Evolutionary conservation across 2,888 invertebrate genomes (phyloP).

Genomic region (Rhagium mordax): DNA sequence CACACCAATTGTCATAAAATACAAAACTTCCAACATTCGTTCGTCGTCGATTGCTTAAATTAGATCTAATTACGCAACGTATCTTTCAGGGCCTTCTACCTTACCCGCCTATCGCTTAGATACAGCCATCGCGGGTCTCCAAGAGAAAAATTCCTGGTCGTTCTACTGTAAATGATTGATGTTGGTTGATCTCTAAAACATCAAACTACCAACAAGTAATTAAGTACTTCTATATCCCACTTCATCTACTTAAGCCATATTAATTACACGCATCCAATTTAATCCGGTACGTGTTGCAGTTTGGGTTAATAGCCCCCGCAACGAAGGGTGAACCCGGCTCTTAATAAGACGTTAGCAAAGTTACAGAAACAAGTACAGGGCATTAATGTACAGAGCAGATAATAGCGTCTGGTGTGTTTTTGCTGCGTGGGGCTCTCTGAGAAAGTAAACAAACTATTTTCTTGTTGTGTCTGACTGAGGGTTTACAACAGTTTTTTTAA

Average conservation of each 20-base stretch:
- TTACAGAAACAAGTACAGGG: background rate
- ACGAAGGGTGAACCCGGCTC: background rate
- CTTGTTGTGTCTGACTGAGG: background rate
- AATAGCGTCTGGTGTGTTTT: background rate
- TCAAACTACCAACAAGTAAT: slow-evolving; percentile 24
- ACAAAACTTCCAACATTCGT: no score
- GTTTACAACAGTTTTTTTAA: background rate
- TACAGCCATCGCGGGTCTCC: background rate
- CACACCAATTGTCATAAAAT: no score
- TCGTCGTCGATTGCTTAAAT: no score
- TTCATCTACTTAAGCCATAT: slow-evolving; percentile 31
- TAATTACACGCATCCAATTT: slow-evolving; percentile 30
- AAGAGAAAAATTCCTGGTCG: background rate
- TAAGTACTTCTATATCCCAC: slow-evolving; percentile 22
- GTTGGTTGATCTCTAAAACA: slow-evolving; percentile 18
- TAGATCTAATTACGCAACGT: background rate
- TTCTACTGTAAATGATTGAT: slow-evolving; percentile 23
- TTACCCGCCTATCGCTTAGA: background rate
- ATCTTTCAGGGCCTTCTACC: background rate
- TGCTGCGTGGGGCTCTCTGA: no score
- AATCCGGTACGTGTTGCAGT: slow-evolving; percentile 19
- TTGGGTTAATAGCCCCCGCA: slow-evolving; percentile 16
- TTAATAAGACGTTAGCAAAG: slow-evolving; percentile 16
- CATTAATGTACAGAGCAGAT: background rate
- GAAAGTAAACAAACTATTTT: background rate